phyloP scores from a whole-genome alignment of 2,797 vertebrate genomes.

The Sarcophilus harrisii region DNA sequence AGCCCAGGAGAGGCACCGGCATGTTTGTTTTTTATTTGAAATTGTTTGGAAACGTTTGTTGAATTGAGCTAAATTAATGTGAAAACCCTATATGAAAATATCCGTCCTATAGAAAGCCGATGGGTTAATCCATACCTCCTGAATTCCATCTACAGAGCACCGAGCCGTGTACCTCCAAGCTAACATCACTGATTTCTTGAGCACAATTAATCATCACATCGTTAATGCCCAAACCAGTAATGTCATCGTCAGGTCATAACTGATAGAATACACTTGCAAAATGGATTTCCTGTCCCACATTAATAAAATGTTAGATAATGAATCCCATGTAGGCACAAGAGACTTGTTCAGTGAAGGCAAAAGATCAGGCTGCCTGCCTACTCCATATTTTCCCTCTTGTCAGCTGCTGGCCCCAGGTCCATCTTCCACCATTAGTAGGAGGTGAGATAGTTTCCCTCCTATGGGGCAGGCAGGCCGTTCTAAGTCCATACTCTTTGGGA shows the following conservation, averaged over 20 bases:
- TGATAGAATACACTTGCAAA: conserved; percentile 1
- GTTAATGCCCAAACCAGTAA: neutral
- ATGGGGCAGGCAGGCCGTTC: neutral
- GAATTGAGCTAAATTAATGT: neutral
- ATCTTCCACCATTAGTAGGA: neutral
- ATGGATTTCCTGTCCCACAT: conserved; percentile 1
- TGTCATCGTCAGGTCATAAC: neutral
- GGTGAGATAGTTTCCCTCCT: neutral
- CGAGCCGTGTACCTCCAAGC: neutral
- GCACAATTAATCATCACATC: neutral
- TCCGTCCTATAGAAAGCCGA: neutral
- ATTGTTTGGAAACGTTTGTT: neutral
- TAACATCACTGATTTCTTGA: neutral
- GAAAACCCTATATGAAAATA: neutral
- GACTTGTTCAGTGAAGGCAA: neutral
- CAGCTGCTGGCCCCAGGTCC: neutral
- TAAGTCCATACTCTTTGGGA: neutral
- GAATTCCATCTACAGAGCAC: neutral
- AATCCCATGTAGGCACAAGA: neutral
- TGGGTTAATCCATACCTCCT: neutral
- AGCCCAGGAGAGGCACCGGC: neutral
- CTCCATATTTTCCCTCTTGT: neutral
- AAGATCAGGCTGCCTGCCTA: neutral
- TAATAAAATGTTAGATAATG: neutral
- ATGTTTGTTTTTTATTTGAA: neutral